Evolutionary conservation across 1,140 invertebrate species (phyloP).

Genomic region (Melitaea cinxia): DNA sequence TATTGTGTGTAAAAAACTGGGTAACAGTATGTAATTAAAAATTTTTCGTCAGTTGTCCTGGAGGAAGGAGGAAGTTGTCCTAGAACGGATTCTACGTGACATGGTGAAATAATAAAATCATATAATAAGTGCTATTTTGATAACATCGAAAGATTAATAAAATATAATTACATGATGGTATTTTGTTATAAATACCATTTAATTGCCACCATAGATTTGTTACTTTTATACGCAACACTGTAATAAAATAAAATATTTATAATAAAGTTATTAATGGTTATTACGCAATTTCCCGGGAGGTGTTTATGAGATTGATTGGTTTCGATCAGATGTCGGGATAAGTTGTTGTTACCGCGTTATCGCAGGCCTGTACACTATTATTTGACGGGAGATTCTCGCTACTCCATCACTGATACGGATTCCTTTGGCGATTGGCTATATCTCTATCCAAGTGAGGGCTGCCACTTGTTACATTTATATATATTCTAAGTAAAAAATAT

Average conservation of each 20-base stretch:
- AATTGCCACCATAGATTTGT: too few relatives aligned
- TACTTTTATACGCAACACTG: too few relatives aligned
- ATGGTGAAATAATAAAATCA: too few relatives aligned
- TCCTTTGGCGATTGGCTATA: slow-evolving; percentile 50
- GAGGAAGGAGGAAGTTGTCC: too few relatives aligned
- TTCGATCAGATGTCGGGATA: slow-evolving; percentile 28
- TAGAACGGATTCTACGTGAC: too few relatives aligned
- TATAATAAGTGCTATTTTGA: too few relatives aligned
- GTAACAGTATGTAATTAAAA: too few relatives aligned
- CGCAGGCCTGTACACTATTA: slow-evolving; percentile 42
- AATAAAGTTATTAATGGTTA: slow-evolving; percentile 26
- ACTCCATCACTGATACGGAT: slow-evolving; percentile 48
- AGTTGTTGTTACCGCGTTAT: slow-evolving; percentile 39
- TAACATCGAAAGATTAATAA: too few relatives aligned
- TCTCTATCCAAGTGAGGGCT: slow-evolving; percentile 41
- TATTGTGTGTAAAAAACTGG: too few relatives aligned
- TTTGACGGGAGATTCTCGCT: slow-evolving; percentile 52
- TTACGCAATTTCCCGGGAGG: slow-evolving; percentile 21
- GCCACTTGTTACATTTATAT: slow-evolving; percentile 8
- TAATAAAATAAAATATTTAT: slow-evolving; percentile 16
- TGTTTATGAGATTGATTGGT: slow-evolving; percentile 28
- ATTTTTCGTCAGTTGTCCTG: too few relatives aligned
- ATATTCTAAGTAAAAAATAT: background rate
- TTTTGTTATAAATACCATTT: too few relatives aligned
- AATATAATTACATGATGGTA: too few relatives aligned